A percentile compares a stretch with the other conserved stretches of the same genome.
Conservation (phyloP, 2,797 vertebrate genomes). For the Acanthurus leucopareius region DNA sequence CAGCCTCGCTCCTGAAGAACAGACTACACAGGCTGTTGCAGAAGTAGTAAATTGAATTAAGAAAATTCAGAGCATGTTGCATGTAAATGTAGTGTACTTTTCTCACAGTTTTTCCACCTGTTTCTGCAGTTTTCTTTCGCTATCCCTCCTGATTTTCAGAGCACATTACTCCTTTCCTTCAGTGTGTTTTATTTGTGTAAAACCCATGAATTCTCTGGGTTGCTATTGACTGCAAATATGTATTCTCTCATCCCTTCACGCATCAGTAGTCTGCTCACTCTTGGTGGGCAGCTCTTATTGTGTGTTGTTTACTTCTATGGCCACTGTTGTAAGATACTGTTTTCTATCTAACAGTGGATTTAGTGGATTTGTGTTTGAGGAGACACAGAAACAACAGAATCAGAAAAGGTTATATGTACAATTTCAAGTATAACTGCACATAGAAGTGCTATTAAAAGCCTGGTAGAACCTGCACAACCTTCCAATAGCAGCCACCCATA, state of each 20-base stretch:
- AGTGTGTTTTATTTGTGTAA: conserved; percentile 19
- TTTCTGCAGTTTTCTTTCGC: conserved; percentile 14
- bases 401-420: conserved; percentile 2
- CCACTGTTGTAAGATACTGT: conserved; percentile 35
- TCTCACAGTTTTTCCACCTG: conserved; percentile 7
- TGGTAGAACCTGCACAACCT: conserved; percentile 36
- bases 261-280: conserved; percentile 67
- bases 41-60: conserved; percentile 47
- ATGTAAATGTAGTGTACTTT: conserved; percentile 23
- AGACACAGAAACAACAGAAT: neutral
- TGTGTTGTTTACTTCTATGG: conserved; percentile 49
- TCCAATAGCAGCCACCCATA: conserved; percentile 9
- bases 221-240: conserved; percentile 37
- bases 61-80: conserved; percentile 28
- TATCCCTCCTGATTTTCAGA: conserved; percentile 4
- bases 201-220: neutral
- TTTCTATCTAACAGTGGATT: conserved; percentile 29
- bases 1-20: conserved; percentile 47
- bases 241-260: conserved; percentile 36
- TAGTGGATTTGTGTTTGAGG: conserved; percentile 14
- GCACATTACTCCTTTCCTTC: conserved; percentile 15
- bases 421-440: conserved; percentile 20
- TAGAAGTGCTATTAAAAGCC: conserved; percentile 52
- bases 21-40: conserved; percentile 39
- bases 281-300: conserved; percentile 35